Evolutionary conservation across 1,140 invertebrate genomes (phyloP).

Genomic region (Episyrphus balteatus): DNA sequence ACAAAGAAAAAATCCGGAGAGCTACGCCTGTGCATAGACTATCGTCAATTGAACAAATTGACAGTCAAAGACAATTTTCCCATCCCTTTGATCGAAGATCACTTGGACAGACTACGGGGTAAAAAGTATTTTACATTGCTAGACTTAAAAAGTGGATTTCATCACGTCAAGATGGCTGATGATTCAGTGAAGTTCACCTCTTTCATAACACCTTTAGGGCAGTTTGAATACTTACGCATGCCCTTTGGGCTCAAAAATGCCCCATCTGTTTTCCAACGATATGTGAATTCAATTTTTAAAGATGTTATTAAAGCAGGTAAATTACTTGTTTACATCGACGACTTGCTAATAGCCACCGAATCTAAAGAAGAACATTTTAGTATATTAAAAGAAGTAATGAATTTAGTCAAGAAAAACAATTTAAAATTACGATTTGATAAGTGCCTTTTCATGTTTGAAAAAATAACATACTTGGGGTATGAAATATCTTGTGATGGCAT

Average conservation of each 20-base stretch:
- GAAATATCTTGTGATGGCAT: slow-evolving; percentile 15
- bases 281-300: neutral
- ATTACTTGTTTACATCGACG: slow-evolving; percentile 11
- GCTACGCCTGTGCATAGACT: slow-evolving; percentile 30
- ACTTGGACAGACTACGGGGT: slow-evolving; percentile 23
- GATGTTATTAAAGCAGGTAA: neutral
- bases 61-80: slow-evolving; percentile 32
- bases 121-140: slow-evolving; percentile 25
- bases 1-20: slow-evolving; percentile 8
- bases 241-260: no score
- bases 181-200: slow-evolving; percentile 8
- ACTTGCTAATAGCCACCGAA: slow-evolving; percentile 9
- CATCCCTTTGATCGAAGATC: slow-evolving; percentile 37
- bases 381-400: slow-evolving; percentile 7
- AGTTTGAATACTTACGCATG: no score
- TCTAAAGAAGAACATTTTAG: slow-evolving; percentile 7
- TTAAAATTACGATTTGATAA: no score
- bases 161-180: slow-evolving; percentile 9
- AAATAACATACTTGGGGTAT: slow-evolving; percentile 14
- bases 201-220: no score
- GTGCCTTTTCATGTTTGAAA: slow-evolving; percentile 8
- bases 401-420: no score
- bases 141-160: slow-evolving; percentile 19
- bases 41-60: slow-evolving; percentile 22
- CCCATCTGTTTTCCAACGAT: no score